phyloP scores from a whole-genome alignment of 2,888 invertebrate species.

The Micoletzkya japonica region DNA sequence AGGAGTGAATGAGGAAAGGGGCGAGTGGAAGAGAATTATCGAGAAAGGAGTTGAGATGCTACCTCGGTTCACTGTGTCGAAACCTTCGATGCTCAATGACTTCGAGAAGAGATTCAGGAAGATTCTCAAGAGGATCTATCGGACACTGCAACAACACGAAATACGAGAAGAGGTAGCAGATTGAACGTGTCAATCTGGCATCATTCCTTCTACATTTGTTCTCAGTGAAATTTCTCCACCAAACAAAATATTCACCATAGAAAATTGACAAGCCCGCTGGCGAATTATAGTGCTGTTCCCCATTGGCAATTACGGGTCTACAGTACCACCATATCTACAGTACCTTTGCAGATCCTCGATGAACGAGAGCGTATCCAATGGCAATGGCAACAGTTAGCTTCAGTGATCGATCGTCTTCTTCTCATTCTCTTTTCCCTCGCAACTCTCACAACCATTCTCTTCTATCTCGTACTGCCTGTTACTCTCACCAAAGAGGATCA shows the following conservation, averaged over 20 bases:
- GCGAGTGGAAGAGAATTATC: no score
- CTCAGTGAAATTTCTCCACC: not conserved
- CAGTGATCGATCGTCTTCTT: constrained; percentile 68
- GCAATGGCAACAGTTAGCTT: constrained; percentile 62
- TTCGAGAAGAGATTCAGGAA: constrained; percentile 58
- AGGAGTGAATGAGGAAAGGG: no score
- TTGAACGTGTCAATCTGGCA: constrained; percentile 10
- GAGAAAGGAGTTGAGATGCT: constrained; percentile 41
- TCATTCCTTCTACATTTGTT: not conserved
- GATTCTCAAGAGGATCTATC: constrained; percentile 60
- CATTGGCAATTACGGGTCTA: not conserved
- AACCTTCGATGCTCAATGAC: constrained; percentile 49
- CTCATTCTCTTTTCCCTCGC: constrained; percentile 78
- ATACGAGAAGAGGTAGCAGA: constrained; percentile 56
- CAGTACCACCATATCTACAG: no score
- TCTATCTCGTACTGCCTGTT: constrained; percentile 71
- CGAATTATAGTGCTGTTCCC: not conserved
- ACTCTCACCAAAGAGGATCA: constrained; percentile 33
- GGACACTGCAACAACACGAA: constrained; percentile 61
- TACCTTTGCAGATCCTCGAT: constrained; percentile 54
- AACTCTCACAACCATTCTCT: constrained; percentile 78
- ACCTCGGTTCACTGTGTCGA: constrained; percentile 48
- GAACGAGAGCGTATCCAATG: constrained; percentile 57
- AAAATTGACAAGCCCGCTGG: not conserved
- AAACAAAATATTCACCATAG: constrained; percentile 6